Base-by-base conservation (phyloP, 2,888 invertebrate species). In the Drosophila infuscata region DNA sequence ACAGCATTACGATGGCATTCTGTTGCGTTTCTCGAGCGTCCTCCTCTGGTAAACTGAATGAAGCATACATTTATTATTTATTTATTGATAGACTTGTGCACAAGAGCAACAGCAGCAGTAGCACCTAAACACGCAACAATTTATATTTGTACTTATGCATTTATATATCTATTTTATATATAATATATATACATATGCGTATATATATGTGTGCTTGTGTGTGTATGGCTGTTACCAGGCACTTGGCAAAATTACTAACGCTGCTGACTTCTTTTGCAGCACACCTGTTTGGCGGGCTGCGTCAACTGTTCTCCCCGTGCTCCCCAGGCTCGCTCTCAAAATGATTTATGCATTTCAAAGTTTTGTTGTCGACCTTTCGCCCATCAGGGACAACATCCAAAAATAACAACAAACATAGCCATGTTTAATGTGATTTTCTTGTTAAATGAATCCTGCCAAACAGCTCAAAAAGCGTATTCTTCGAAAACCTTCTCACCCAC, bases 21-120 rank as follows among this genome's bases (percentile, higher is more conserved):
- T 49, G 67, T 12, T 70, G 63, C 73, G 72, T 62, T 67, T 70
- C 76, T 73, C 68, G 56, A 74, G 76, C 82, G 73, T 75, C 66
- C 81, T 85, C 76, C 71, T 63, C 59, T 74, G 75, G 72, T 81
- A 79, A 80, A 87, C 82, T 82, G 82, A 83, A 87, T 83, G 76
- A 84, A 83, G 73, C 76, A 72, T 52, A 60, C 70, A 82, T 82
- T 74, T 84, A 85, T 87, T 87, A 84, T 84, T 87, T 87, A 84
- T 84, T 84, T 87, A 87, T 85, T 85, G 84, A 84, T 84, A 62
- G 79, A 84, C 85, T 76, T 78, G 73, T 80, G 78, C 82, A 66
- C 78, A 62, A 72, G 78, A 58, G 73, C 78, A 76, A 49, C 76
- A 58, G 33, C 36, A 56, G 17, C 52, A 43, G 54, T 48, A 59